Evolutionary conservation across 2,113 vertebrate species (phyloP).

Genomic region (Oriolus oriolus): DNA sequence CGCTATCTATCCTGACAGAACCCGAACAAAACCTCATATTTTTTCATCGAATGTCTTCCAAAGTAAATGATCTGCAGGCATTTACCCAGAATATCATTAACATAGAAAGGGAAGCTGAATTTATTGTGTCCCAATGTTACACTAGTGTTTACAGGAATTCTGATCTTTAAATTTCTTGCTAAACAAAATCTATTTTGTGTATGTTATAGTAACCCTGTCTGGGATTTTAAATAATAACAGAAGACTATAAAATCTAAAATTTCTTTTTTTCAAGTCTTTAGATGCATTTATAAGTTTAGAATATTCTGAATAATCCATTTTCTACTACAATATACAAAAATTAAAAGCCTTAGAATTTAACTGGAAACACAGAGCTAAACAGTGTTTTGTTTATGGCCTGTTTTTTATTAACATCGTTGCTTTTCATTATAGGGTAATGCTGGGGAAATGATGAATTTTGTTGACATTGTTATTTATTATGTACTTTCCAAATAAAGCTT

Average conservation of each 20-base stretch:
- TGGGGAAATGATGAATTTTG: slow-evolving; percentile 30
- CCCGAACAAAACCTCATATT: neutral
- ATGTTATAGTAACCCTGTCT: slow-evolving; percentile 21
- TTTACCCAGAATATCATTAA: slow-evolving; percentile 28
- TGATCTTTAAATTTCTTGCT: slow-evolving; percentile 39
- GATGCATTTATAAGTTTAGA: slow-evolving; percentile 59
- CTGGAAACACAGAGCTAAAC: slow-evolving; percentile 30
- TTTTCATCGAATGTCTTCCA: slow-evolving; percentile 27
- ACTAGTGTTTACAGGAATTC: slow-evolving; percentile 52
- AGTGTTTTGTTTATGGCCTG: slow-evolving; percentile 45
- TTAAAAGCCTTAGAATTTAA: slow-evolving; percentile 22
- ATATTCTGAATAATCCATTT: slow-evolving; percentile 41
- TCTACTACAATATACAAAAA: slow-evolving; percentile 41
- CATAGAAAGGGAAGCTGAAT: slow-evolving; percentile 30
- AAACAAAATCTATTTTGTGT: slow-evolving; percentile 32
- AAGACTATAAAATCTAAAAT: slow-evolving; percentile 50
- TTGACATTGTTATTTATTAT: slow-evolving; percentile 2
- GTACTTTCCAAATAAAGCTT: slow-evolving; percentile 10
- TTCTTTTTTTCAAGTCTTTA: slow-evolving; percentile 48
- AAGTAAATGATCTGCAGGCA: slow-evolving; percentile 28
- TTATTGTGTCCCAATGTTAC: slow-evolving; percentile 36
- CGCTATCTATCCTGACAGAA: neutral
- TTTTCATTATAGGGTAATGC: slow-evolving; percentile 21
- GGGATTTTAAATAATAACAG: slow-evolving; percentile 57
- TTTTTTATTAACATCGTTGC: slow-evolving; percentile 8